These are phyloP conservation scores for Galemys pyrenaicus DNA, from an alignment of 2,113 vertebrate species.

Conservation along the genomic window DNA sequence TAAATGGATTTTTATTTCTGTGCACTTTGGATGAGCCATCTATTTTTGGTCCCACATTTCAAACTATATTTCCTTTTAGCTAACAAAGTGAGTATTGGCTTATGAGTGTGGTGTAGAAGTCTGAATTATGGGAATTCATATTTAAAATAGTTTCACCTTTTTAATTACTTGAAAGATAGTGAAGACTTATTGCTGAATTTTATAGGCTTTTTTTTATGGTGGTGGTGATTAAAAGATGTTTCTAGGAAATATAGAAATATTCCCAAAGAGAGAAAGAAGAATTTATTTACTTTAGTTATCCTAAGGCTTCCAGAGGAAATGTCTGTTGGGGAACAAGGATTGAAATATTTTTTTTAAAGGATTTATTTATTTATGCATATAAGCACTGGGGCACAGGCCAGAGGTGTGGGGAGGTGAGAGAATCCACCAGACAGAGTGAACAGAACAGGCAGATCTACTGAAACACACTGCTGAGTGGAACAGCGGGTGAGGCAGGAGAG, in stretches of 20 bases:
- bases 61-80: not conserved
- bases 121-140: not conserved
- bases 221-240: not conserved
- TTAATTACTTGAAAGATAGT: conserved; percentile 2
- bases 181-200: not conserved
- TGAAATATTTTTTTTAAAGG: no score
- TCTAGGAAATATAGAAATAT: conserved; percentile 44
- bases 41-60: not conserved
- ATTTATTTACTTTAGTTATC: not conserved
- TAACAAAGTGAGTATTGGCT: not conserved
- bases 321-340: not conserved
- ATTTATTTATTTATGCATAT: no score
- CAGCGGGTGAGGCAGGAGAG: no score
- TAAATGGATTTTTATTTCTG: conserved; percentile 15
- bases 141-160: conserved; percentile 19
- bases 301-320: not conserved
- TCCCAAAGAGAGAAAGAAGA: not conserved
- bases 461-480: no score
- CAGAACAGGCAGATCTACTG: no score
- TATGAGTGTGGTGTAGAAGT: not conserved
- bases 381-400: no score
- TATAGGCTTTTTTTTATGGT: not conserved
- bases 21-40: not conserved
- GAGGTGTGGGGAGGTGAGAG: no score
- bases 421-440: no score